phyloP scores from a whole-genome alignment of 1,140 invertebrate species.

The Mercenaria mercenaria region DNA sequence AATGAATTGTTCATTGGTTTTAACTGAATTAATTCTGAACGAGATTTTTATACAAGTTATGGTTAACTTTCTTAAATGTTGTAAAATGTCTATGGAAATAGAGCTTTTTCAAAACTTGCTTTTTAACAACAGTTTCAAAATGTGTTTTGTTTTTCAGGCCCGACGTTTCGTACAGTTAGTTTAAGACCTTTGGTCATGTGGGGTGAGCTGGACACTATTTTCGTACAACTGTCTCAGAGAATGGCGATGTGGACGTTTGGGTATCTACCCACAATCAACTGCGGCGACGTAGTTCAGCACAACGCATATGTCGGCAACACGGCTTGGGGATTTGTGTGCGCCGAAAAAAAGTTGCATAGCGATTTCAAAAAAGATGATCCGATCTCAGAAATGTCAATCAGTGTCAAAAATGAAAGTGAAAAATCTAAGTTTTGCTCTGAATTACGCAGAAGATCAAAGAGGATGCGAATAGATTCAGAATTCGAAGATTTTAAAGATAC shows the following conservation, averaged over 20 bases:
- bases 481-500: background rate
- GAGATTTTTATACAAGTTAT: no score
- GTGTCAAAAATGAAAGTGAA: background rate
- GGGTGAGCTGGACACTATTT: constrained; percentile 38
- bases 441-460: background rate
- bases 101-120: no score
- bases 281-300: background rate
- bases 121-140: no score
- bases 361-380: background rate
- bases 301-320: constrained; percentile 47
- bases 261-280: background rate
- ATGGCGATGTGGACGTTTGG: background rate
- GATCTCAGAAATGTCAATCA: background rate
- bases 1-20: no score
- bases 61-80: no score
- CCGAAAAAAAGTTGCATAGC: constrained; percentile 18
- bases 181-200: constrained; percentile 46
- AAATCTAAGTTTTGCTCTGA: background rate
- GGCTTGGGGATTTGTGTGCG: constrained; percentile 47
- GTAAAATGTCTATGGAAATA: no score
- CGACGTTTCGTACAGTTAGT: constrained; percentile 2
- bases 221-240: background rate
- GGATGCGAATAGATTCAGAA: background rate
- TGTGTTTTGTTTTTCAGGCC: background rate
- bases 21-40: no score